Evolutionary conservation across 2,888 invertebrate genomes (phyloP), one percentile per base, ranked within the genome.

Genomic region (Tanytarsus gracilentus): DNA sequence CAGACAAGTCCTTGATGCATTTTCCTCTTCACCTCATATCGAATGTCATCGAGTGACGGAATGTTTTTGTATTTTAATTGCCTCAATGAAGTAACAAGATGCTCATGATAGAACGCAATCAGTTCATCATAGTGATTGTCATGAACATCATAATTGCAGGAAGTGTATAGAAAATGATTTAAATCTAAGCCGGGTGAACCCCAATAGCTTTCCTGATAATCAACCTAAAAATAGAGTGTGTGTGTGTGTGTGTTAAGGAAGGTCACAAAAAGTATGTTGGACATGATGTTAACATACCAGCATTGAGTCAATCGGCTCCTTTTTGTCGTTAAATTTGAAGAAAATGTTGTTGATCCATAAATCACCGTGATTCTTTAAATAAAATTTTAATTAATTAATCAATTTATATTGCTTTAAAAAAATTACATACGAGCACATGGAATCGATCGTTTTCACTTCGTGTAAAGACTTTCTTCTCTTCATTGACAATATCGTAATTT

Each of bases 331-430:
- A 62, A 71, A 70, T n/a, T 70, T 68, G 63, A 75, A 76, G 71
- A 77, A 71, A 65, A 76, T 71, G 65, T 77, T 76, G 62, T 76
- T 76, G 3, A 72, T 68, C 76, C 77, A 77, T 14, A 75, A 64
- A 66, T 77, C 77, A 18, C 77, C 77, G 63, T 77, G 77, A 65
- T 75, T 76, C n/a, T n/a, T n/a, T n/a, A n/a, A n/a, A n/a, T n/a
- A n/a, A n/a, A n/a, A n/a, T n/a, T n/a, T n/a, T n/a, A n/a, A n/a
- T n/a, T n/a, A n/a, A n/a, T n/a, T n/a, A n/a, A n/a, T n/a, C n/a
- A n/a, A n/a, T n/a, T n/a, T n/a, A n/a, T n/a, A n/a, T n/a, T n/a
- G n/a, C n/a, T n/a, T n/a, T n/a, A n/a, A n/a, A n/a, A n/a, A n/a
- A n/a, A n/a, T n/a, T n/a, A n/a, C n/a, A n/a, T n/a, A n/a, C n/a